A percentile compares a stretch with the other conserved stretches of the same genome.
Evolutionary conservation across 2,797 vertebrate genomes (phyloP).

Genomic region (Acrossocheilus wenchowensis): DNA sequence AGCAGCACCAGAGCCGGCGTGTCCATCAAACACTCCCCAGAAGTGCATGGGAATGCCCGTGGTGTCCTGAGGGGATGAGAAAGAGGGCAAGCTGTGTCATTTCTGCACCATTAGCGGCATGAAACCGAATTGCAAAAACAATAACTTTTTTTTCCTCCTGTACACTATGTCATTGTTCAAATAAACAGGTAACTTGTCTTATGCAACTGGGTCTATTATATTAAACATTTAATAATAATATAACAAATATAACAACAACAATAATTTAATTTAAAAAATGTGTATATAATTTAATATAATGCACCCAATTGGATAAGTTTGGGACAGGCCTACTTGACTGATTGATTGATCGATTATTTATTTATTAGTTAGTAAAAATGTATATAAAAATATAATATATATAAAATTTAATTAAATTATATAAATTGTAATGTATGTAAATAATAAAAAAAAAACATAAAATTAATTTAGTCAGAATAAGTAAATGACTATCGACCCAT

Average conservation of each 20-base stretch:
- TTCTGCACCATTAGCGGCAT: neutral
- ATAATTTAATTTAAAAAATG: too few relatives aligned
- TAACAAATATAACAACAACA: too few relatives aligned
- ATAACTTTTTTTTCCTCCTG: neutral
- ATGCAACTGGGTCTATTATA: neutral
- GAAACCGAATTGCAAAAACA: neutral
- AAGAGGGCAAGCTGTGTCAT: neutral
- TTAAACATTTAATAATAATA: too few relatives aligned
- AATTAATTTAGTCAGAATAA: neutral
- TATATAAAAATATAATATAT: neutral
- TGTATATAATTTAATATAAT: too few relatives aligned
- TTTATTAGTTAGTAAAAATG: neutral
- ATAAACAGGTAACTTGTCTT: neutral
- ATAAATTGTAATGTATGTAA: neutral
- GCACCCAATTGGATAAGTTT: too few relatives aligned
- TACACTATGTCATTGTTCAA: neutral
- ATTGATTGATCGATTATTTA: too few relatives aligned
- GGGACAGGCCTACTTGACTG: too few relatives aligned
- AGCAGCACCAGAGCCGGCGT: slow-evolving; percentile 92
- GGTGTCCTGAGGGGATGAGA: slow-evolving; percentile 72
- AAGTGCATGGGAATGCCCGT: slow-evolving; percentile 89
- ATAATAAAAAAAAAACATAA: neutral
- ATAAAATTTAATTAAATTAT: neutral
- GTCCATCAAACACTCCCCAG: slow-evolving; percentile 96
- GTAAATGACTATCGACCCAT: neutral